These are phyloP conservation scores for Melangyna quadrimaculata DNA, from an alignment of 2,888 invertebrate genomes.

Conservation along the genomic window DNA sequence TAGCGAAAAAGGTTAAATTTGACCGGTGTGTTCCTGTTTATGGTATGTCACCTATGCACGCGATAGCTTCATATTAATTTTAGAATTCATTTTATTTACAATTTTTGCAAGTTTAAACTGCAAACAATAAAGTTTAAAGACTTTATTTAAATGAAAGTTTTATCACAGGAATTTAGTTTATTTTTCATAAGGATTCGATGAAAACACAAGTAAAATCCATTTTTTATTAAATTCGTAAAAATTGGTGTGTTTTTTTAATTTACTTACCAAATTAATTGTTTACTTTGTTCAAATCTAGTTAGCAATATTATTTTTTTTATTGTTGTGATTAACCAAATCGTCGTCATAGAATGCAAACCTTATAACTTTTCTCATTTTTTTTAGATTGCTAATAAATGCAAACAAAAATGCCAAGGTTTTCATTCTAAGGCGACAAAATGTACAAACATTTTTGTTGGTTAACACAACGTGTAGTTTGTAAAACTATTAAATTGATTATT, in stretches of 20 bases:
- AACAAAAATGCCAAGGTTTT: background rate
- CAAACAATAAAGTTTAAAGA: too few relatives aligned
- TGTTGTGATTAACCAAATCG: background rate
- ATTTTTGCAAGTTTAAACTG: too few relatives aligned
- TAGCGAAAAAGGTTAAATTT: too few relatives aligned
- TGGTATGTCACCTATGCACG: too few relatives aligned
- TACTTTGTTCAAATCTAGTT: background rate
- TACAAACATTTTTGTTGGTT: slow-evolving; percentile 33
- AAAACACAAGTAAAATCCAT: background rate
- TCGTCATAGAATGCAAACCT: background rate
- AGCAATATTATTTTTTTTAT: background rate
- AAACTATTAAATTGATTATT: slow-evolving; percentile 80
- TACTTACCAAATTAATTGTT: background rate
- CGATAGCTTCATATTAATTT: too few relatives aligned
- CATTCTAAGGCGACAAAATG: background rate
- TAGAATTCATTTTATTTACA: too few relatives aligned
- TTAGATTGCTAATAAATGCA: background rate
- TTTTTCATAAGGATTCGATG: background rate
- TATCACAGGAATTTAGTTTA: too few relatives aligned
- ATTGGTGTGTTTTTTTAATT: background rate
- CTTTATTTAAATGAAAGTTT: too few relatives aligned
- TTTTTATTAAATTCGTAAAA: background rate
- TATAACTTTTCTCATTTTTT: background rate
- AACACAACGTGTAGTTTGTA: slow-evolving; percentile 50
- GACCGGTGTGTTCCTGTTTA: too few relatives aligned